phyloP scores from a whole-genome alignment of 2,888 invertebrate genomes.

The Drosophila nr. fundita region DNA sequence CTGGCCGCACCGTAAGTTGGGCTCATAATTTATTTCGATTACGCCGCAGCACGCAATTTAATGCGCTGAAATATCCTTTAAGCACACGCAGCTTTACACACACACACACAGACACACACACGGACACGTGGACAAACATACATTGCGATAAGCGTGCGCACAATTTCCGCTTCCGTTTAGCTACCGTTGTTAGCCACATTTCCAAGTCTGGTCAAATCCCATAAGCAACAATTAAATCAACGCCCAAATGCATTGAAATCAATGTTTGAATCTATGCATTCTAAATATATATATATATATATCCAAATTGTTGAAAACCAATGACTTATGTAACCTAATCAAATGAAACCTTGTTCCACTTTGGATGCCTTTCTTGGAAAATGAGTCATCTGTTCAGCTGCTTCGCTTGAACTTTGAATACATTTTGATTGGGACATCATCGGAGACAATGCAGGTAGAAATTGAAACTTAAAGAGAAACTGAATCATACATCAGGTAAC shows the following conservation, averaged over 20 bases:
- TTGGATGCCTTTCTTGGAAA: conserved; percentile 21
- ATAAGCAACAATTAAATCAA: conserved; percentile 77
- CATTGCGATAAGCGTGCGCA: conserved; percentile 70
- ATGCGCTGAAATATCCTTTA: conserved; percentile 72
- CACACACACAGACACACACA: conserved; percentile 32
- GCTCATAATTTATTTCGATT: conserved; percentile 81
- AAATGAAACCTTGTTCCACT: neutral
- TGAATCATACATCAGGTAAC: conserved; percentile 58
- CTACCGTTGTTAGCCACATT: conserved; percentile 66
- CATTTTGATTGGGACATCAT: conserved; percentile 46
- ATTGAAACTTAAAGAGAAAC: conserved; percentile 33
- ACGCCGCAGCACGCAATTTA: conserved; percentile 78
- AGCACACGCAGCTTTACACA: conserved; percentile 57
- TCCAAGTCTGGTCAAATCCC: conserved; percentile 58
- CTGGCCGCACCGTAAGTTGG: conserved; percentile 64
- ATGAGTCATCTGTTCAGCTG: conserved; percentile 40
- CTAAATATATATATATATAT: neutral
- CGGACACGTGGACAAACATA: conserved; percentile 8
- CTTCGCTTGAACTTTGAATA: conserved; percentile 36
- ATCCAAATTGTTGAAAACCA: neutral
- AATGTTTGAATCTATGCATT: neutral
- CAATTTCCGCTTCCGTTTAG: conserved; percentile 76
- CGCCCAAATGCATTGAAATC: conserved; percentile 37
- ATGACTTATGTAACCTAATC: conserved; percentile 11
- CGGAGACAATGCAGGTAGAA: conserved; percentile 29